These are phyloP conservation scores for Symphodus melops DNA, from an alignment of 2,113 vertebrate genomes.

Conservation along the genomic window DNA sequence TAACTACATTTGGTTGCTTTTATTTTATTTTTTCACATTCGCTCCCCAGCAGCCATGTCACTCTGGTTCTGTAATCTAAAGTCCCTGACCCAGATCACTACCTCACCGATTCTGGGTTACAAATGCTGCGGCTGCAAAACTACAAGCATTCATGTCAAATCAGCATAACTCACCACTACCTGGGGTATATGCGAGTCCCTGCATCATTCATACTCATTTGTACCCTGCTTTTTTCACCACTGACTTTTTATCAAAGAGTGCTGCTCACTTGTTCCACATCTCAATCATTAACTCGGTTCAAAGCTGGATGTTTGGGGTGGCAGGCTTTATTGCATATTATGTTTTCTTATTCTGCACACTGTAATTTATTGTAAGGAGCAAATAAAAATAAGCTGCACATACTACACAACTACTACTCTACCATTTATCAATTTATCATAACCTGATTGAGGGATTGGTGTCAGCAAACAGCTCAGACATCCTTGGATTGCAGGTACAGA, in stretches of 20 bases:
- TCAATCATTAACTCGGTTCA: neutral
- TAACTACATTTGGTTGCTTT: neutral
- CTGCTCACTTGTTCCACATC: neutral
- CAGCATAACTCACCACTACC: conserved; percentile 19
- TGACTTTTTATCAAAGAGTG: neutral
- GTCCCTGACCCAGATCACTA: conserved; percentile 60
- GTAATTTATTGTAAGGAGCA: too few species aligned
- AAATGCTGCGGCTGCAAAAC: conserved; percentile 42
- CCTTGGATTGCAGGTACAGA: neutral
- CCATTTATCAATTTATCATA: too few species aligned
- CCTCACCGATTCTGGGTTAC: conserved; percentile 37
- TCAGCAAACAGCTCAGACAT: too few species aligned
- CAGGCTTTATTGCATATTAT: neutral
- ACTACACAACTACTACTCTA: too few species aligned
- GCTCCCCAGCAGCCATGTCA: conserved; percentile 1
- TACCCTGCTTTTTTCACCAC: neutral
- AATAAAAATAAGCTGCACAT: too few species aligned
- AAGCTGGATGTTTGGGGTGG: neutral
- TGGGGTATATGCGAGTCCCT: conserved; percentile 1
- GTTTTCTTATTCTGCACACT: neutral
- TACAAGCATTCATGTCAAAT: conserved; percentile 40
- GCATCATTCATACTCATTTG: conserved; percentile 29
- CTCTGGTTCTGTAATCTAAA: conserved; percentile 30
- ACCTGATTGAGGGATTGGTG: too few species aligned
- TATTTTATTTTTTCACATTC: neutral